These are phyloP conservation scores for Pseudobourletiella spinata DNA, from an alignment of 1,140 invertebrate species.

Conservation along the genomic window DNA sequence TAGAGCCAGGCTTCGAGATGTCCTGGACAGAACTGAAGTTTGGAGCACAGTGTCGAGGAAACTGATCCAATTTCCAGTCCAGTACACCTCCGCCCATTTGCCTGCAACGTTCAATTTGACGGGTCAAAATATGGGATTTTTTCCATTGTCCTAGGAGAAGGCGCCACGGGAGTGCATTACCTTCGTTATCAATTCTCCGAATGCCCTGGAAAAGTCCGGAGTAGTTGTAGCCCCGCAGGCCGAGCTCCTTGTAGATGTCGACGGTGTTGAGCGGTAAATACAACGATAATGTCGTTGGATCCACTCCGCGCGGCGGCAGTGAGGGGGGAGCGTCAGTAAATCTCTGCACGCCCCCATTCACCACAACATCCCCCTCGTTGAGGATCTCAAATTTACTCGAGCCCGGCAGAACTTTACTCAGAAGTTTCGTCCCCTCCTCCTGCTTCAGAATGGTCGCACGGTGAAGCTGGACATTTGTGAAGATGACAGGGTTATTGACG, in stretches of 20 bases:
- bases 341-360: conserved; percentile 62
- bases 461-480: conserved; percentile 81
- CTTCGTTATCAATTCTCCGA: too few relatives aligned
- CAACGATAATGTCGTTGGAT: too few relatives aligned
- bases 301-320: conserved; percentile 9
- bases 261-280: too few relatives aligned
- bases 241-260: conserved; percentile 90
- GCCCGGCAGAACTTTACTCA: conserved; percentile 77
- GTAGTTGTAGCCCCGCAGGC: too few relatives aligned
- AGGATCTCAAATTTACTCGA: too few relatives aligned
- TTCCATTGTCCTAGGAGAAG: too few relatives aligned
- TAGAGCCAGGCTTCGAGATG: conserved; percentile 66
- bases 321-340: conserved; percentile 43
- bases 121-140: too few relatives aligned
- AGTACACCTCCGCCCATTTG: too few relatives aligned
- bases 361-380: conserved; percentile 68
- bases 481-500: conserved; percentile 68
- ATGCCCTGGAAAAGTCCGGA: too few relatives aligned
- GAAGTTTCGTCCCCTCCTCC: conserved; percentile 70
- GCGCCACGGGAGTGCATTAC: conserved; percentile 82
- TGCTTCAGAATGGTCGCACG: conserved; percentile 85
- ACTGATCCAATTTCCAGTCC: too few relatives aligned
- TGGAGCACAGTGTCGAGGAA: too few relatives aligned
- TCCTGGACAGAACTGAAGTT: conserved; percentile 69
- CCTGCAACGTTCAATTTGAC: conserved; percentile 59